Base-by-base conservation (phyloP, 2,888 invertebrate species). In the Phoronis australis region DNA sequence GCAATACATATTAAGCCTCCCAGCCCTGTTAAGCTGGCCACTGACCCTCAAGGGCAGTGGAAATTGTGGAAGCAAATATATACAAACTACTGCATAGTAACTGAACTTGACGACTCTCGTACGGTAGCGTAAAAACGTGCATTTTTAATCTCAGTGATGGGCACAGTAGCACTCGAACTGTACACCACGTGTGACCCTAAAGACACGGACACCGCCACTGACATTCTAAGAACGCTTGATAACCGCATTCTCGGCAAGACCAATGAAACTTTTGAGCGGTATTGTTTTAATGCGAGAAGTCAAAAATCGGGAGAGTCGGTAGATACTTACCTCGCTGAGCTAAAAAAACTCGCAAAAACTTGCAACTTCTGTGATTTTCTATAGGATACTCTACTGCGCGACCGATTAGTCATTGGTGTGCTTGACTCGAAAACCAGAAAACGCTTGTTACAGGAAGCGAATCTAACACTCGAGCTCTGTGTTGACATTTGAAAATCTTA, bases 351-450 rank as follows among this genome's bases (percentile, higher is more conserved):
- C 20, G 39, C 47, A 24, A 40, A 39, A n/a, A 9, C 38, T 6
- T 47, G 47, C 21, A 47, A 47, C 21, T 47, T 47, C 20, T 47
- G 40, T 22, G 18, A 25, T n/a, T 47, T 42, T 23, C 20, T 42
- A 21, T 15, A 15, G 35, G 42, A 47, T 35, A 25, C 23, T 18
- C 35, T 47, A 22, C 25, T 47, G 4, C 24, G 48, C 6, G 48
- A 47, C 27, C 42, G 48, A 37, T 31, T 47, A 4, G 35, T 42
- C n/a, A 15, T 42, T 6, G 48, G 48, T 4, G 25, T 47, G 4
- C 15, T 3, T 18, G 48, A 47, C n/a, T 4, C 20, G 4, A 12
- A 24, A 3, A 31, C 35, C 3, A 22, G 48, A 26, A 41, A 47
- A 31, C 42, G 25, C 15, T 26, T 47, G 5, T 21, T 47, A 9